These are phyloP conservation scores for Corticium candelabrum DNA, from an alignment of 37 sponge, comb jelly and placozoan species.

Conservation along the genomic window DNA sequence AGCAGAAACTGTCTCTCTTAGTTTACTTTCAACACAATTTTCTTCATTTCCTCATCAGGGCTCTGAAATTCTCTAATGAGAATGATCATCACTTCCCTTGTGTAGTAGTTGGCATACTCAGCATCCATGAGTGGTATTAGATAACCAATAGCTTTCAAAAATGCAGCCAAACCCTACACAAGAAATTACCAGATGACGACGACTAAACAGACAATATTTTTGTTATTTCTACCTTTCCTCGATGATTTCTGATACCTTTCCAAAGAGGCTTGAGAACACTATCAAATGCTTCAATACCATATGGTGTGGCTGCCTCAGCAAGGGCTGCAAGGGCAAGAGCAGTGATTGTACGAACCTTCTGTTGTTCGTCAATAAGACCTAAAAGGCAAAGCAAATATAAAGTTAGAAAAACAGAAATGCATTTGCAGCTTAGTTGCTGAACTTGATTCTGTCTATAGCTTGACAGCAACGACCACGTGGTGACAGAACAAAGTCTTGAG, in stretches of 20 bases:
- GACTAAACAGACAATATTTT: background rate
- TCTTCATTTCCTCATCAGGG: slow-evolving; percentile 99
- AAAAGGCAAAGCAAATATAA: background rate
- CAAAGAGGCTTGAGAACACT: slow-evolving; percentile 93
- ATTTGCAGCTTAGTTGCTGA: too few relatives aligned
- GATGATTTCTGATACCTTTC: slow-evolving; percentile 86
- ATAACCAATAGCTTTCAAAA: slow-evolving; percentile 98
- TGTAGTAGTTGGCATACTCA: slow-evolving; percentile 91
- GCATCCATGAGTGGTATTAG: slow-evolving; percentile 99
- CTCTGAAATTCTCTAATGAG: slow-evolving; percentile 93
- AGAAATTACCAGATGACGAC: background rate
- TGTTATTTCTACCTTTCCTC: slow-evolving; percentile 34
- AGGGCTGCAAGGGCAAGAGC: slow-evolving; percentile 97
- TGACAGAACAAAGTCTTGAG: too few relatives aligned
- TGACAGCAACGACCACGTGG: too few relatives aligned
- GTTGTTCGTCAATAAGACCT: slow-evolving; percentile 93
- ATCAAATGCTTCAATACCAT: slow-evolving; percentile 97
- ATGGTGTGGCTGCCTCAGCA: slow-evolving; percentile 98
- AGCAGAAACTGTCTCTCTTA: background rate
- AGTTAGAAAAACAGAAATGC: background rate
- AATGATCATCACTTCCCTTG: slow-evolving; percentile 92
- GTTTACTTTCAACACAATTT: slow-evolving; percentile 92
- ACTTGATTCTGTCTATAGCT: too few relatives aligned
- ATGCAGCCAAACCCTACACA: slow-evolving; percentile 94
- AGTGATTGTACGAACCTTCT: slow-evolving; percentile 98